These are phyloP conservation scores for Orthosia cruda DNA, from an alignment of 2,888 invertebrate species.

Conservation along the genomic window DNA sequence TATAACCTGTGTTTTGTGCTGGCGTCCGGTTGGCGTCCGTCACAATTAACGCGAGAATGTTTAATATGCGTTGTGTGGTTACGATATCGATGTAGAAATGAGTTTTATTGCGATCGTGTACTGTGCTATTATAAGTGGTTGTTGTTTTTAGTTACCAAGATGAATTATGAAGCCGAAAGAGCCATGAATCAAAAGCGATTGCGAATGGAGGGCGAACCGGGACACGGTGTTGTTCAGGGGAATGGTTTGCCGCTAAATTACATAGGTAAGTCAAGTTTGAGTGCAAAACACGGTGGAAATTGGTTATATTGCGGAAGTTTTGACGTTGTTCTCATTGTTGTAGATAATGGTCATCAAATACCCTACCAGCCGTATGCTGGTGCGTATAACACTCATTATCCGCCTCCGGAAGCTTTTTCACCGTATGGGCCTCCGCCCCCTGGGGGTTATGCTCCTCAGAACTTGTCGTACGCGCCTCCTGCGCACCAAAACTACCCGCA, in stretches of 20 bases:
- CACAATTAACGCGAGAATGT: constrained; percentile 85
- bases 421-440: constrained; percentile 90
- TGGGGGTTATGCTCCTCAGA: constrained; percentile 89
- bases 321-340: constrained; percentile 70
- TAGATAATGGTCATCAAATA: constrained; percentile 91
- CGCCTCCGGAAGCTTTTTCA: constrained; percentile 89
- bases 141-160: constrained; percentile 90
- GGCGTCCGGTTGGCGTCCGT: constrained; percentile 92
- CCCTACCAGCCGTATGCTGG: constrained; percentile 90
- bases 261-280: constrained; percentile 82
- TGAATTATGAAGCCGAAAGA: constrained; percentile 91
- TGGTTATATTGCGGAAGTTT: constrained; percentile 28
- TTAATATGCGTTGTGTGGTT: constrained; percentile 78
- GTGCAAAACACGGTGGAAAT: constrained; percentile 69
- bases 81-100: constrained; percentile 76
- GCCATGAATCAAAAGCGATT: constrained; percentile 91
- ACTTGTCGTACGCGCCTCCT: constrained; percentile 89
- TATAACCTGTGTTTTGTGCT: constrained; percentile 91
- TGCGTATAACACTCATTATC: constrained; percentile 90
- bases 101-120: constrained; percentile 71
- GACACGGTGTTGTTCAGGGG: constrained; percentile 90
- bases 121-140: constrained; percentile 76
- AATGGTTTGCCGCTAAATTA: constrained; percentile 91
- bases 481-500: constrained; percentile 91
- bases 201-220: constrained; percentile 91